Conservation (phyloP, 2,113 vertebrate genomes). For the Mesembrinibis cayennensis region DNA sequence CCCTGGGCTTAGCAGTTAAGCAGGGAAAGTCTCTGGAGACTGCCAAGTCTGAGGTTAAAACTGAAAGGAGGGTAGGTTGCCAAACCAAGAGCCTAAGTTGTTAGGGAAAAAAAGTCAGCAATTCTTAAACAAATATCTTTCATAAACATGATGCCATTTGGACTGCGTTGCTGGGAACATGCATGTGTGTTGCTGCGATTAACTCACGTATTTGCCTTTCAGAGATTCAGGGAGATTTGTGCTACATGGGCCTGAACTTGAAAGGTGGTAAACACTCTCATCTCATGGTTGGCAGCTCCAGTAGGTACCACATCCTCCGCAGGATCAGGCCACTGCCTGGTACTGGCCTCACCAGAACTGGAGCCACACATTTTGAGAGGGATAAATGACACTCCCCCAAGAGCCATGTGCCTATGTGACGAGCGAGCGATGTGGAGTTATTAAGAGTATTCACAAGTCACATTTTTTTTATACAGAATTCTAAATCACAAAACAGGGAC, state of each 20-base stretch:
- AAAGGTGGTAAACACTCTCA: neutral
- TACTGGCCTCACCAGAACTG: neutral
- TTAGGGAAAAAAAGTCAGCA: conserved; percentile 21
- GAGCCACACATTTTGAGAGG: neutral
- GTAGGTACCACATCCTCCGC: accelerated
- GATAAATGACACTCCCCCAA: neutral
- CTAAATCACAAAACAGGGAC: too few relatives aligned
- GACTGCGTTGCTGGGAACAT: neutral
- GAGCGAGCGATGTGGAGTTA: too few relatives aligned
- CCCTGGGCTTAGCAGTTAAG: neutral
- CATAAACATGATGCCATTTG: neutral
- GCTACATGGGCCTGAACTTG: neutral
- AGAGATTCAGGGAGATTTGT: neutral
- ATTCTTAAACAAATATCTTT: conserved; percentile 24
- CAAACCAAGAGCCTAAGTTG: neutral
- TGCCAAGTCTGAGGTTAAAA: neutral
- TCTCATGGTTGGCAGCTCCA: neutral
- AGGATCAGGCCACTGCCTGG: neutral
- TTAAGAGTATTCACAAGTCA: too few relatives aligned
- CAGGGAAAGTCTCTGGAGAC: neutral
- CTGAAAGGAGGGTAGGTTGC: neutral
- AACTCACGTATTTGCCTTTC: neutral
- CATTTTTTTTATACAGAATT: too few relatives aligned
- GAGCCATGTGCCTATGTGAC: too few relatives aligned
- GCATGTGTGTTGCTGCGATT: neutral